Evolutionary conservation across 2,888 invertebrate genomes (phyloP).

Genomic region (Habroteleia sp.): DNA sequence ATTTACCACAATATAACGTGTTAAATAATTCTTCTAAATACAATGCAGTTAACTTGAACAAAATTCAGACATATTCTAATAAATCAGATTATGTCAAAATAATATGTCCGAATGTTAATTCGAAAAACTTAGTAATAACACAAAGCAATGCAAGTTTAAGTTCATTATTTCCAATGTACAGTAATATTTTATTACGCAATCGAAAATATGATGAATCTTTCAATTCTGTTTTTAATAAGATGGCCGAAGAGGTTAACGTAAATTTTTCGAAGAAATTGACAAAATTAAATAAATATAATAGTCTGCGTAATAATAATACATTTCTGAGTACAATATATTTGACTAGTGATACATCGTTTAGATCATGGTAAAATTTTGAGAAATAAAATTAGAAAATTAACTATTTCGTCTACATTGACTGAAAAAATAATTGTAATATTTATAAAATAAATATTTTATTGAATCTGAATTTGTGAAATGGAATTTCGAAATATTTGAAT

Average conservation of each 20-base stretch:
- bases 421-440: too few relatives aligned
- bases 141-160: background rate
- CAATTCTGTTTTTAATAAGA: conserved; percentile 14
- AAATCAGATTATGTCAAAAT: background rate
- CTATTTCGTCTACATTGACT: conserved; percentile 33
- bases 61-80: background rate
- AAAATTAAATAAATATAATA: conserved; percentile 19
- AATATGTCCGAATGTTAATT: background rate
- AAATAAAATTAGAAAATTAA: conserved; percentile 9
- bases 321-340: conserved; percentile 12
- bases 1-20: background rate
- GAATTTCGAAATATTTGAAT: too few relatives aligned
- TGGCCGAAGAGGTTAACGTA: conserved; percentile 32
- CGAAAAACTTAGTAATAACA: conserved; percentile 2
- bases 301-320: conserved; percentile 3
- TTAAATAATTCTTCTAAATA: background rate
- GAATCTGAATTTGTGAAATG: too few relatives aligned
- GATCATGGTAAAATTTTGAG: conserved; percentile 18
- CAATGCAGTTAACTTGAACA: background rate
- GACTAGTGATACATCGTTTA: conserved; percentile 2
- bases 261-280: conserved; percentile 33
- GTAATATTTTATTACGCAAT: background rate
- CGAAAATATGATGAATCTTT: conserved; percentile 20
- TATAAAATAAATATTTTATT: too few relatives aligned
- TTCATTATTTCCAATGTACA: conserved; percentile 7